phyloP scores from a whole-genome alignment of 2,888 invertebrate species.

The Uloborus plumipes region DNA sequence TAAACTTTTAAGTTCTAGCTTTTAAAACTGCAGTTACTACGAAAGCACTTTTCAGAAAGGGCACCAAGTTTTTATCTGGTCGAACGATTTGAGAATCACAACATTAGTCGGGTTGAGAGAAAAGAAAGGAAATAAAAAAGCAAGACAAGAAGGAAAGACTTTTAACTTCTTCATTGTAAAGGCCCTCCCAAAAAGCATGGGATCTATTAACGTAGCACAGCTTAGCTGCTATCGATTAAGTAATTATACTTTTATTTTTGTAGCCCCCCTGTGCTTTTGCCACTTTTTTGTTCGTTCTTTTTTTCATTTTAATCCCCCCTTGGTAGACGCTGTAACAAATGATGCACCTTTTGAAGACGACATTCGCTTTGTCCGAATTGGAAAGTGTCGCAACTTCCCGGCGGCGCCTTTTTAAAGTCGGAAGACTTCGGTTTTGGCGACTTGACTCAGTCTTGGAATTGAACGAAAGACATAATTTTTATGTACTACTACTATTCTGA shows the following conservation, averaged over 20 bases:
- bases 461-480: not conserved
- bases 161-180: conserved; percentile 58
- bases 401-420: conserved; percentile 29
- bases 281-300: conserved; percentile 13
- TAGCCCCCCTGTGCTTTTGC: conserved; percentile 1
- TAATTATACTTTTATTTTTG: conserved; percentile 63
- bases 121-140: not conserved
- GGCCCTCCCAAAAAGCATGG: conserved; percentile 35
- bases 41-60: conserved; percentile 47
- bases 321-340: conserved; percentile 32
- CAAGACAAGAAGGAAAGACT: conserved; percentile 20
- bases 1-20: conserved; percentile 30
- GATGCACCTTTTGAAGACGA: conserved; percentile 50
- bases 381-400: not conserved
- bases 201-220: conserved; percentile 47
- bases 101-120: conserved; percentile 23
- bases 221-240: conserved; percentile 62
- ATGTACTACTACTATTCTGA: not conserved
- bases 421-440: conserved; percentile 4
- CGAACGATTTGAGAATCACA: conserved; percentile 57
- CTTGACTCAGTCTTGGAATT: not conserved
- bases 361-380: conserved; percentile 42
- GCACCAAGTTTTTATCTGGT: conserved; percentile 56
- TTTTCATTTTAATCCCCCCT: conserved; percentile 40
- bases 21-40: conserved; percentile 39